These are phyloP conservation scores for Elaphurus davidianus DNA, from an alignment of 2,113 vertebrate genomes.

Conservation along the genomic window DNA sequence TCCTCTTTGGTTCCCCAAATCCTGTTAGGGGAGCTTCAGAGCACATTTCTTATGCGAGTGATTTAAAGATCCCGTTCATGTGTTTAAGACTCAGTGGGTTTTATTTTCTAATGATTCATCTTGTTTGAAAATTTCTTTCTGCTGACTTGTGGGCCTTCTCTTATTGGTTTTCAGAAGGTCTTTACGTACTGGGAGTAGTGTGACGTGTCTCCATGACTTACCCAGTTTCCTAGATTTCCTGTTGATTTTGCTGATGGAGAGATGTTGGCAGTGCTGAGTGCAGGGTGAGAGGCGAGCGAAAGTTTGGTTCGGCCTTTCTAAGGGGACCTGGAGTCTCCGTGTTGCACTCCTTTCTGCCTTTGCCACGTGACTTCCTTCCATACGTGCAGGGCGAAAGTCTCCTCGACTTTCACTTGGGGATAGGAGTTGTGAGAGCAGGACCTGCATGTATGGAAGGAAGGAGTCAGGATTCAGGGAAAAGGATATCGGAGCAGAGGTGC, in stretches of 20 bases:
- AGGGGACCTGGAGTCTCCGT: no score
- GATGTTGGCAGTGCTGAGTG: fast-evolving
- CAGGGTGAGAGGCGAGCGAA: not conserved
- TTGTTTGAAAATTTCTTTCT: not conserved
- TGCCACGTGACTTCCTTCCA: no score
- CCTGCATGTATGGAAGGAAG: fast-evolving
- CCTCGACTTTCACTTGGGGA: fast-evolving
- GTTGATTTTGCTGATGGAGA: fast-evolving
- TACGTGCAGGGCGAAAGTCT: no score
- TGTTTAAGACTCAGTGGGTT: not conserved
- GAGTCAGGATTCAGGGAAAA: not conserved
- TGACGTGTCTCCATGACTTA: fast-evolving
- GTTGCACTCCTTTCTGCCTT: no score
- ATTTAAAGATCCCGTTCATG: not conserved
- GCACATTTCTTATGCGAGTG: fast-evolving
- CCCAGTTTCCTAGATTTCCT: fast-evolving
- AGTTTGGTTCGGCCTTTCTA: no score
- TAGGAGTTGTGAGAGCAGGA: fast-evolving
- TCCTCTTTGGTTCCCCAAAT: fast-evolving
- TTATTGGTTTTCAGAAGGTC: not conserved
- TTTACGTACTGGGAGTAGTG: fast-evolving
- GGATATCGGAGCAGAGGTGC: not conserved
- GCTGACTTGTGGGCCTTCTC: not conserved
- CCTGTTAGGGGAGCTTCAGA: fast-evolving
- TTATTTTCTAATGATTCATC: not conserved